Evolutionary conservation across 2,113 vertebrate genomes (phyloP).

Genomic region (Pica pica): DNA sequence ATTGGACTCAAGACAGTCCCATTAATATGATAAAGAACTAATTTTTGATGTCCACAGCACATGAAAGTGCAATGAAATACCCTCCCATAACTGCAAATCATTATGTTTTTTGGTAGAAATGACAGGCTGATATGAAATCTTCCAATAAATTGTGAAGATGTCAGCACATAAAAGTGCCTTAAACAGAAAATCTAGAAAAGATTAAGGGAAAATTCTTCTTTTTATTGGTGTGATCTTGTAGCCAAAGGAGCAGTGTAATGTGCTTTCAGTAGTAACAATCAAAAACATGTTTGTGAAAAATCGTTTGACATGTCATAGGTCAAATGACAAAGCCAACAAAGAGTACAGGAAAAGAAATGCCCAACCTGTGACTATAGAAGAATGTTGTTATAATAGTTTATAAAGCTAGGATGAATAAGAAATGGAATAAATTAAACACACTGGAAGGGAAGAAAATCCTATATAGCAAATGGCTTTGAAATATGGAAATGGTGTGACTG

Average conservation of each 20-base stretch:
- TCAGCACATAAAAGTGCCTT: neutral
- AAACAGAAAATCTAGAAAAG: neutral
- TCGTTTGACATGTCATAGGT: neutral
- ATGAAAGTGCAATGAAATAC: neutral
- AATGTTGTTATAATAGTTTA: neutral
- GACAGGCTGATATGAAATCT: neutral
- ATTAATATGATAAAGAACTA: neutral
- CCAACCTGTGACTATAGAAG: neutral
- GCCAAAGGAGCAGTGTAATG: neutral
- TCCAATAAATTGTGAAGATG: neutral
- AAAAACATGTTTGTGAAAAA: neutral
- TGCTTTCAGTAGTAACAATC: neutral
- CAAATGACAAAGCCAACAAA: neutral
- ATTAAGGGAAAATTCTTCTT: neutral
- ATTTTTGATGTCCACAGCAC: neutral
- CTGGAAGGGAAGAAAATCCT: neutral
- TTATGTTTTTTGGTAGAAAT: neutral
- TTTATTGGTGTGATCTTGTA: neutral
- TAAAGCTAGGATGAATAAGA: neutral
- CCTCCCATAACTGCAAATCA: neutral
- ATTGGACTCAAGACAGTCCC: neutral
- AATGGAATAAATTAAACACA: neutral
- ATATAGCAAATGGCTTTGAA: neutral
- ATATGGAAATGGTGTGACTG: neutral
- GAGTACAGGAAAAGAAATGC: neutral